Percentiles rank a stretch among this genome's conserved stretches.
Conservation (phyloP, 2,113 vertebrate species). For the Sardina pilchardus region DNA sequence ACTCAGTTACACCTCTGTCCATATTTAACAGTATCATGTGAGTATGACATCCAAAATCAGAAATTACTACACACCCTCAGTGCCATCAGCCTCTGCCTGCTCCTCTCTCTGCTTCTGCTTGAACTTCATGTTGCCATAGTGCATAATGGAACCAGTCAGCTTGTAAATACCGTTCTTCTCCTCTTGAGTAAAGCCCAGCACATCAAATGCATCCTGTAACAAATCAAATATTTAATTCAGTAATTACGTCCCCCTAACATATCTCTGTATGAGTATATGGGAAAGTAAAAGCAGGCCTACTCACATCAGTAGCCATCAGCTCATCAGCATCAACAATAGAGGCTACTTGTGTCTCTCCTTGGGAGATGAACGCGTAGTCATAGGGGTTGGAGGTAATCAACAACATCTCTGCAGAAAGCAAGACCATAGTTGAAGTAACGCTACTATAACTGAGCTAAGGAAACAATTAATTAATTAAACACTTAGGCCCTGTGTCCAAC, state of each 20-base stretch:
- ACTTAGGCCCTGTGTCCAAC: too few species aligned
- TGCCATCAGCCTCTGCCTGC: constrained; percentile 78
- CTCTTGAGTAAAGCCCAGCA: constrained; percentile 80
- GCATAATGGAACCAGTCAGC: constrained; percentile 77
- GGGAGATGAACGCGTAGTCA: constrained; percentile 68
- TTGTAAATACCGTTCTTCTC: constrained; percentile 75
- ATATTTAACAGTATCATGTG: constrained; percentile 72
- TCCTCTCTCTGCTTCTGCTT: constrained; percentile 81
- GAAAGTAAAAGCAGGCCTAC: background rate
- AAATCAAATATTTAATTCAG: background rate
- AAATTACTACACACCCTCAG: constrained; percentile 64
- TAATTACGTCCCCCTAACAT: too few species aligned
- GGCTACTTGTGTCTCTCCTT: constrained; percentile 67
- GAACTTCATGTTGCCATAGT: constrained; percentile 80
- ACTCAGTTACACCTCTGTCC: too few species aligned
- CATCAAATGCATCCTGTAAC: constrained; percentile 70
- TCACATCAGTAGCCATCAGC: constrained; percentile 47
- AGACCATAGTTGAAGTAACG: too few species aligned
- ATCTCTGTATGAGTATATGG: too few species aligned
- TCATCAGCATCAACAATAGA: constrained; percentile 58
- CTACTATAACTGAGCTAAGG: too few species aligned
- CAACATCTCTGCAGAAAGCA: constrained; percentile 62
- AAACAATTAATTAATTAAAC: too few species aligned
- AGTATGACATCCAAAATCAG: too few species aligned
- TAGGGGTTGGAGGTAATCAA: constrained; percentile 70